phyloP scores from a whole-genome alignment of 2,797 vertebrate genomes.

The Simalia tracyae region DNA sequence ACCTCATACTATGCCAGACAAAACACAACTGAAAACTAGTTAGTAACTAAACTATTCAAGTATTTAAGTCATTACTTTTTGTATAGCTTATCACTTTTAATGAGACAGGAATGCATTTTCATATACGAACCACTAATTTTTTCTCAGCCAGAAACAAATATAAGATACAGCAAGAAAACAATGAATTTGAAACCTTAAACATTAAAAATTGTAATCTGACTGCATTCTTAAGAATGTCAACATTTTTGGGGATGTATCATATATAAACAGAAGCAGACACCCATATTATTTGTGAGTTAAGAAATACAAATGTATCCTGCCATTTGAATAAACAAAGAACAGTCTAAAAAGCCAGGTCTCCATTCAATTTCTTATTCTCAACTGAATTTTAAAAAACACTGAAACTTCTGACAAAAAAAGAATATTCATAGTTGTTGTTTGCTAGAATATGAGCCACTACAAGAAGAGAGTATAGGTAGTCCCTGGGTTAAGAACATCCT shows the following conservation, averaged over 20 bases:
- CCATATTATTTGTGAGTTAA: conserved; percentile 2
- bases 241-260: neutral
- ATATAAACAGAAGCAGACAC: conserved; percentile 7
- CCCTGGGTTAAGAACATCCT: no score
- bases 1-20: conserved; percentile 64
- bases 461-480: conserved; percentile 8
- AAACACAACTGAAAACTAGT: conserved; percentile 62
- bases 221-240: conserved; percentile 11
- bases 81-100: conserved; percentile 71
- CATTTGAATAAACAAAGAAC: conserved; percentile 31
- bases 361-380: conserved; percentile 41
- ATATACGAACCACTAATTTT: conserved; percentile 68
- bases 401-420: neutral
- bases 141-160: conserved; percentile 50
- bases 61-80: conserved; percentile 66
- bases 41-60: conserved; percentile 66
- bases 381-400: neutral
- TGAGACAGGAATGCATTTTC: conserved; percentile 63
- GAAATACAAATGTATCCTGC: neutral
- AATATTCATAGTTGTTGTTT: rapidly evolving
- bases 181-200: rapidly evolving
- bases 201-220: neutral
- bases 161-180: conserved; percentile 32
- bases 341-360: conserved; percentile 61
- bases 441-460: neutral